Conservation (phyloP, 1,140 invertebrate species). For the Drosophila fuyamai region DNA sequence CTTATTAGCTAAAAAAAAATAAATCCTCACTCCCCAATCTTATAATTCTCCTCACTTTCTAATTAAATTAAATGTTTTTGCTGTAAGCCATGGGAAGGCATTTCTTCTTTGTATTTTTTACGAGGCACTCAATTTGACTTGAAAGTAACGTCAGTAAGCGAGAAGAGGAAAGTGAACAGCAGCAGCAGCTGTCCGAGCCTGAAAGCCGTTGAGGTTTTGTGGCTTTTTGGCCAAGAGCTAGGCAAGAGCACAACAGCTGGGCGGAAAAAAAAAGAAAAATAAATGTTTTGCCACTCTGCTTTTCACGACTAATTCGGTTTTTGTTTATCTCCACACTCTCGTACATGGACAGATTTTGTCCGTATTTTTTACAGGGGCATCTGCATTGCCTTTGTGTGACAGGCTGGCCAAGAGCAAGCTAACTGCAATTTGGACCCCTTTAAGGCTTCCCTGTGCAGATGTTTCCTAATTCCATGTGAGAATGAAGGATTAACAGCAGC, state of each 20-base stretch:
- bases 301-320: constrained; percentile 79
- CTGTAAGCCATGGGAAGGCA: neutral
- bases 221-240: constrained; percentile 53
- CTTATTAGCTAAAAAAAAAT: constrained; percentile 8
- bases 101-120: constrained; percentile 18
- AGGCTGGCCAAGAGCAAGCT: constrained; percentile 44
- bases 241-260: constrained; percentile 28
- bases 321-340: constrained; percentile 68
- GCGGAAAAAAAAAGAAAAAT: constrained; percentile 33
- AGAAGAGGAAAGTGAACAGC: constrained; percentile 55
- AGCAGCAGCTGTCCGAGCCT: constrained; percentile 69
- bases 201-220: constrained; percentile 68
- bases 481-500: constrained; percentile 70
- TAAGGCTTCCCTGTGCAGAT: constrained; percentile 55
- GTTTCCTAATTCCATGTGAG: constrained; percentile 53
- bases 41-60: constrained; percentile 16
- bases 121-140: constrained; percentile 38
- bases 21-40: neutral
- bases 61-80: constrained; percentile 32
- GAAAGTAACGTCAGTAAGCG: constrained; percentile 25
- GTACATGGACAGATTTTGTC: constrained; percentile 47
- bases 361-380: constrained; percentile 37
- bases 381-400: constrained; percentile 62
- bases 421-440: constrained; percentile 75
- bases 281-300: constrained; percentile 80